Base-by-base conservation (phyloP, 2,113 vertebrate genomes). In the Trichomycterus rosablanca region DNA sequence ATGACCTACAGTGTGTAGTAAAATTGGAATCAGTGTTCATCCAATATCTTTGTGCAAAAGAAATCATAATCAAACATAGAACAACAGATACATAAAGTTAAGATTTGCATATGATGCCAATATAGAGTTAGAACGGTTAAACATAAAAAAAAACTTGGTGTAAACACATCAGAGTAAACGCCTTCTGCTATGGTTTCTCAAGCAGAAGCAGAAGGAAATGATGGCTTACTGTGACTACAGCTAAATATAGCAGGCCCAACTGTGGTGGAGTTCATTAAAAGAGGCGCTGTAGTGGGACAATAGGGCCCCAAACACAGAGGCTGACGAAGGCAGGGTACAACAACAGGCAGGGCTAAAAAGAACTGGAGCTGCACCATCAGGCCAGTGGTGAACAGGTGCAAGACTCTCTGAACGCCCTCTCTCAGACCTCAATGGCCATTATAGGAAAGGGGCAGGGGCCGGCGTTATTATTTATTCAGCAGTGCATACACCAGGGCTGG, bases 381-480 rank as follows among this genome's bases (percentile, higher is more conserved):
- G 71, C 63, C 67, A 74, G 67, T 50, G 63, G 72, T 67, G 63
- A 74, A 74, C 72, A 74, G 72, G 72, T 70, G 67, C 67, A 70
- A 15, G 30, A 30, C 57, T 40, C 42, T 23, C 53, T 20, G 23
- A 55, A 58, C 43, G 43, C 56, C 7, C 39, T 60, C 59, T 44
- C 69, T n/a, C 53, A 24, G 4, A 45, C 51, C 58, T 72, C 58
- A 75, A 71, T 73, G 62, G 74, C 79, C 53, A 85, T 85, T 87
- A 83, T 84, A 81, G 68, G 75, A 75, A 74, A 86, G 83, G 77
- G 76, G 80, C 70, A 71, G 76, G 76, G 74, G 73, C 63, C 75
- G 67, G 53, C 80, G 80, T 84, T 86, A 87, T 87, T 87, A 87
- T 89, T 86, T 81, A 87, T 89, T 87, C 82, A 87, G 78, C 81